Evolutionary conservation across 2,888 invertebrate species (phyloP), one percentile per base, ranked within the genome.

Genomic region (Tortricodes alternella): DNA sequence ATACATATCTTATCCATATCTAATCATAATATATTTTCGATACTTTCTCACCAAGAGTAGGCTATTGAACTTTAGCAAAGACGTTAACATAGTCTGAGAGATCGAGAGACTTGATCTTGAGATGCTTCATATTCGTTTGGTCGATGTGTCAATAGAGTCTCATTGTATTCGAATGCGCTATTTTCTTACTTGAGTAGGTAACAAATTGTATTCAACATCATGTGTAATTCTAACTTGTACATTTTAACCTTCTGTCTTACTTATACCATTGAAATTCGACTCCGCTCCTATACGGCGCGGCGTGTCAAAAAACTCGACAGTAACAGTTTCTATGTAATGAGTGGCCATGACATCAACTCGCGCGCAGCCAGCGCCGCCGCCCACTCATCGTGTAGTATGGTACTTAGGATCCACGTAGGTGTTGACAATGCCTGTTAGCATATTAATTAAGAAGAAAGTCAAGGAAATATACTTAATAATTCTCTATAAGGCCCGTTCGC

Each of bases 371-470:
- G 77, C 77, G 66, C 70, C 77, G 66, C 70, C 79, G 72, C 83
- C 80, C 77, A 80, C 80, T 67, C 69, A 50, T 3, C 53, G 44
- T 62, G 65, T 68, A 70, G 65, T 68, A 61, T 70, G 67, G 74
- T 67, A 70, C 78, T 74, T 74, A 72, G 72, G 70, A 76, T 65
- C 64, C 49, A 71, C 68, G 88, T 88, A 80, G 88, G 88, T 78
- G 75, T 80, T 80, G 83, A 87, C 87, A 85, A 87, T 87, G 84
- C 80, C 79, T 83, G 80, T 86, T 86, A 85, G 85, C 86, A 87
- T 88, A 85, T 86, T 88, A 87, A 89, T 89, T 88, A 85, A 81
- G 82, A 88, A 85, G 87, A 88, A 87, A 89, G 86, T 76, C 74
- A 74, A 73, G 73, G 79, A 83, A 71, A 83, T 80, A 83, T 79